phyloP scores from a whole-genome alignment of 2,797 vertebrate genomes.

The Valencia hispanica region DNA sequence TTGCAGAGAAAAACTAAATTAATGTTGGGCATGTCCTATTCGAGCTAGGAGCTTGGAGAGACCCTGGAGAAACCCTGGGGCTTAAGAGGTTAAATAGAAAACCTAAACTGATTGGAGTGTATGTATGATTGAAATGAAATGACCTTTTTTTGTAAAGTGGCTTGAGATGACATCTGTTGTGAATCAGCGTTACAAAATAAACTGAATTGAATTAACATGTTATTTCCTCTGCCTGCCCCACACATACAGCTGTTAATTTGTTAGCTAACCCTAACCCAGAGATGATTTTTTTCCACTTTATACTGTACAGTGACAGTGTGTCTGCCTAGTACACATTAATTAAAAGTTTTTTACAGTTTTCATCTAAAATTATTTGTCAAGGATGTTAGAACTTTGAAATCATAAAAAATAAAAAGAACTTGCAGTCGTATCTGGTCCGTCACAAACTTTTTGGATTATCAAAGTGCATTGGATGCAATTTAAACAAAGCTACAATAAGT shows the following conservation, averaged over 20 bases:
- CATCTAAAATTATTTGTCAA: background rate
- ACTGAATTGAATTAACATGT: too few relatives aligned
- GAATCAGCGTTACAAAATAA: too few relatives aligned
- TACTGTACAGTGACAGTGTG: background rate
- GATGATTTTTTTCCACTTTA: background rate
- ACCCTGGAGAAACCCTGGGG: too few relatives aligned
- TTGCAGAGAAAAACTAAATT: too few relatives aligned
- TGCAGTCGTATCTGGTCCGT: background rate
- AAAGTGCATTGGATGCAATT: slow-evolving; percentile 26
- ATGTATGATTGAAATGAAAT: too few relatives aligned
- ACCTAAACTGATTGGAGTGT: too few relatives aligned
- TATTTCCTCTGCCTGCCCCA: background rate
- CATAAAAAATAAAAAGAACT: background rate
- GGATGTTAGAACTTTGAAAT: background rate
- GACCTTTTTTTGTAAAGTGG: too few relatives aligned
- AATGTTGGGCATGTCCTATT: too few relatives aligned
- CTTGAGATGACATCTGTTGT: too few relatives aligned
- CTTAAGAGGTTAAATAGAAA: too few relatives aligned
- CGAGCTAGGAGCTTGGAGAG: too few relatives aligned
- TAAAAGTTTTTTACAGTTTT: background rate
- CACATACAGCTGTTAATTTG: too few relatives aligned
- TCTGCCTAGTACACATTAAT: background rate
- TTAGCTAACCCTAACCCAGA: background rate
- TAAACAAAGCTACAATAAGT: slow-evolving; percentile 29
- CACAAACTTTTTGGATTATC: slow-evolving; percentile 12